phyloP scores from a whole-genome alignment of 1,140 invertebrate species.

The Calliopsis andreniformis region DNA sequence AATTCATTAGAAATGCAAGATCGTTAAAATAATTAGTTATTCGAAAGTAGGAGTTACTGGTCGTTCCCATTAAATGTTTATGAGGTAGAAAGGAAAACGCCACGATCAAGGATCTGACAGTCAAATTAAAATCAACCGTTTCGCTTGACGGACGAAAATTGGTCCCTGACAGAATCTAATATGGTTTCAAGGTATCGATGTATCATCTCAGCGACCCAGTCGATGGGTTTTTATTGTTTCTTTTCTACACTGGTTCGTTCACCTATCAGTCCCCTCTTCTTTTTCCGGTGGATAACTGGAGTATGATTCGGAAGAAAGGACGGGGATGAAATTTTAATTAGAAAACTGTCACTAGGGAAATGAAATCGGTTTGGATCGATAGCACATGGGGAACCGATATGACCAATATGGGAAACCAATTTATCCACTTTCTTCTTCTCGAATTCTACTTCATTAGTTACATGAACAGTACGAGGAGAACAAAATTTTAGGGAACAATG shows the following conservation, averaged over 20 bases:
- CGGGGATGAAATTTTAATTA: slow-evolving; percentile 34
- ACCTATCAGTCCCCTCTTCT: too few species aligned
- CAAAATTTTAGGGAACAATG: too few species aligned
- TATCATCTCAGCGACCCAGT: slow-evolving; percentile 45
- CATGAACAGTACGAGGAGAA: too few species aligned
- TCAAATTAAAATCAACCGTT: slow-evolving; percentile 57
- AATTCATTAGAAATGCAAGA: too few species aligned
- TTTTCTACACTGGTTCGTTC: slow-evolving; percentile 32
- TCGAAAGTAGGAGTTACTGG: too few species aligned
- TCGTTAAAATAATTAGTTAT: too few species aligned
- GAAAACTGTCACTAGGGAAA: slow-evolving; percentile 25
- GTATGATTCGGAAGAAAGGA: slow-evolving; percentile 27
- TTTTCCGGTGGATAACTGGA: slow-evolving; percentile 26
- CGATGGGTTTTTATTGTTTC: slow-evolving; percentile 62
- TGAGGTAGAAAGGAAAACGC: slow-evolving; percentile 8
- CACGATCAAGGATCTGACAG: slow-evolving; percentile 35
- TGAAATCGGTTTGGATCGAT: background rate
- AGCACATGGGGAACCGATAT: background rate
- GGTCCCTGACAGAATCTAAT: slow-evolving; percentile 59
- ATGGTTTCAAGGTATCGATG: slow-evolving; percentile 60
- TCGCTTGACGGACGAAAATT: slow-evolving; percentile 45
- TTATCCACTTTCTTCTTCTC: background rate
- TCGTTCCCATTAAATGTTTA: slow-evolving; percentile 21
- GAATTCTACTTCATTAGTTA: background rate
- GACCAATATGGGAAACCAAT: background rate